Base-by-base conservation (phyloP, 1,140 invertebrate genomes). In the Phenacoccus solenopsis region DNA sequence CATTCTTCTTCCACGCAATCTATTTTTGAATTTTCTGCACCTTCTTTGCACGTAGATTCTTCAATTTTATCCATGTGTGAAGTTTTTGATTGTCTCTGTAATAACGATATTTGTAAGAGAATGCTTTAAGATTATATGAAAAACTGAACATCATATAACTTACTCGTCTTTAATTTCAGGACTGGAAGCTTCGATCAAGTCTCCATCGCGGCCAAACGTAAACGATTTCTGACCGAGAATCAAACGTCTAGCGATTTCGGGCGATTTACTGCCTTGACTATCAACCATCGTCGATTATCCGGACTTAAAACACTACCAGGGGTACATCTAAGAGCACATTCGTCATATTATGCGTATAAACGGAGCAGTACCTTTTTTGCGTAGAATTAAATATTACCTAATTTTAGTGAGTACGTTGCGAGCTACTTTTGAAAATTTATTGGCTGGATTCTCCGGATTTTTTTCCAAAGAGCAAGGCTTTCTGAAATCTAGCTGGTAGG, bases 211-310 rank as follows among this genome's bases (percentile, higher is more conserved):
- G 13, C 78, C 78, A 73, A 84, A 82, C 1, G 80, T 80, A 71
- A 82, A 84, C 2, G 82, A 83, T 64, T 80, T 79, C 74, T 82
- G 78, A 64, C 83, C 83, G 24, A 79, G 72, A 24, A 79, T 76
- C 28, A 79, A 73, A 28, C 77, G 72, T 70, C 75, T 75, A 25
- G 75, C 56, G 10, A 75, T 70, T 35, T 75, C 75, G 10, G 75
- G 75, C 28, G 73, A 73, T 64, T 77, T 76, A 12, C 81, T 78
- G 16, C 82, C 78, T 69, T 81, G 80, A 68, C 77, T 79, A 69
- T 83, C 70, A 84, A 76, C 76, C 81, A 84, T 68, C 80, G 77
- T 49, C 83, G 76, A 73, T 82, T 84, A 69, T 83, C 82, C 10
- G 82, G 82, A 3, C 80, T 83, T 21, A 84, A 72, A 30, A 84